Base-by-base conservation (phyloP, 2,888 invertebrate genomes). In the Neoitamus cyanurus region DNA sequence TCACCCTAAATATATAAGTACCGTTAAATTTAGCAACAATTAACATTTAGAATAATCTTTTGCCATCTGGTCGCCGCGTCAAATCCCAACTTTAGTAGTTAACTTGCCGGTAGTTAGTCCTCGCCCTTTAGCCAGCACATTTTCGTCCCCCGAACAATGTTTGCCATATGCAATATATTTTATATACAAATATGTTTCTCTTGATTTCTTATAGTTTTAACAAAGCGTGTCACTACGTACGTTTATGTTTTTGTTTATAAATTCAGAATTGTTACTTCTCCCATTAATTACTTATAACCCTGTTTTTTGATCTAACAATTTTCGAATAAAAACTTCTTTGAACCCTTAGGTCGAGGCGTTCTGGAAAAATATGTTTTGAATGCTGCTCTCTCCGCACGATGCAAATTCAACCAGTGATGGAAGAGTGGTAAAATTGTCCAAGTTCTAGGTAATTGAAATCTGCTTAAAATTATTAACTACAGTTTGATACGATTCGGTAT, bases 31-130 rank as follows among this genome's bases (percentile, higher is more conserved):
- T 84, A 84, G 85, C 83, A 85, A 85, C 85, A 85, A 85, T 85
- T 85, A 85, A 85, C 85, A 85, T 85, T 85, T 85, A 85, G 85
- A 85, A 85, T 85, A 85, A 85, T 85, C 77, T 68, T 42, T 78
- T 84, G 36, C 42, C 36, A 30, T 82, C 82, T 82, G 36, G 69
- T 82, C 69, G 34, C 78, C 58, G 34, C 34, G 15, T 82, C 69
- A 69, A 68, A 30, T 69, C 13, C 69, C 36, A 36, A 69, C 69
- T 25, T 82, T 69, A 68, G 37, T 82, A 37, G 82, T 48, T 80
- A 80, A 80, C 78, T 80, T 80, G 20, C 58, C 48, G 30, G 15
- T 78, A 48, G 78, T 75, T 75, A 75, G 42, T 25, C 75, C 31
- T 70, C 28, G 20, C 28, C 20, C 20, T 72, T 20, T 15, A 73